Base-by-base conservation (phyloP, 2,797 vertebrate species). In the Telmatherina bonti region DNA sequence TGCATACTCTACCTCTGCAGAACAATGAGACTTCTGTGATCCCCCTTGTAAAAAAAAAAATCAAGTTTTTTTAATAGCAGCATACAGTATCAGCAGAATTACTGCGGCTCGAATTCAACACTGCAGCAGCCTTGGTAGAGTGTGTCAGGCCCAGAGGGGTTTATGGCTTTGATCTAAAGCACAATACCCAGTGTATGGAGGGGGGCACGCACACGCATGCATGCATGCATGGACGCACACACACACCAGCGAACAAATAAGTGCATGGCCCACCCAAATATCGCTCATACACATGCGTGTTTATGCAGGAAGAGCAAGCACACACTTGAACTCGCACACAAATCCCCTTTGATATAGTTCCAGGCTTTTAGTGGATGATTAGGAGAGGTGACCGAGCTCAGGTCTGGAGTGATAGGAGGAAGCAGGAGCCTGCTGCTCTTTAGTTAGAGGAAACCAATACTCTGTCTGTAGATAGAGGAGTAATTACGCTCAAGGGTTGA, bases 341-440 rank as follows among this genome's bases (percentile, higher is more conserved):
- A 67, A 78, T 65, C 53, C 73, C 81, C 88, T 93, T 93, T 93
- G 88, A 94, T 92, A 91, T 74, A 63, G 82, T 89, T 88, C 67
- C 89, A 90, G 82, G 88, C 88, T 93, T 86, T 91, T 91, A 92
- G 85, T 66, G 67, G 83, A 91, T 91, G 92, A 94, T 93, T 93
- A 93, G 87, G 85, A 85, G 79, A 91, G 78, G 80, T 79, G 83
- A 89, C 89, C 80, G 59, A 70, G 82, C 88, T 79, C 79, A 83
- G 91, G 90, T 92, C 82, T 89, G 61, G 88, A 88, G 84, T 90
- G 89, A 90, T 86, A 73, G 85, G 83, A 91, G 85, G 89, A 92
- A 93, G 86, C 83, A 89, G 86, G 80, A 91, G 79, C 79, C 89
- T 86, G 89, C 81, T 86, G 85, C 87, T 91, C 89, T 92, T 93